Conservation (phyloP, 2,797 vertebrate genomes). For the Mareca strepera region DNA sequence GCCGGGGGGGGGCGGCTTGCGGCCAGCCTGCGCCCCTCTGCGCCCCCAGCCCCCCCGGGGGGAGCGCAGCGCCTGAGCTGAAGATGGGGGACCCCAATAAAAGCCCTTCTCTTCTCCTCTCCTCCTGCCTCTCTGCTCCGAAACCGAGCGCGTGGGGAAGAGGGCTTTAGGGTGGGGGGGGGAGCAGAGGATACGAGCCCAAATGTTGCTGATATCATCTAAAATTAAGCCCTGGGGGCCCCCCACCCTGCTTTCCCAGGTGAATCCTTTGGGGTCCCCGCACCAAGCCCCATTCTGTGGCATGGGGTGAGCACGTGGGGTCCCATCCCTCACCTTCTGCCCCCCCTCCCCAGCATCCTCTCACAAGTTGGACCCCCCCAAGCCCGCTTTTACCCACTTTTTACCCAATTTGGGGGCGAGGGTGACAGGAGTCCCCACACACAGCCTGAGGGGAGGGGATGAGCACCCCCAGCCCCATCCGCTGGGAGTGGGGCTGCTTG, state of each 20-base stretch:
- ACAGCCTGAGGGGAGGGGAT: not conserved
- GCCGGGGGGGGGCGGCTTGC: not conserved
- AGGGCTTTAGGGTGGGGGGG: accelerated
- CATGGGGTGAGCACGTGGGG: accelerated
- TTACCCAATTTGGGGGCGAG: not conserved
- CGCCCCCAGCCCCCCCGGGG: not conserved
- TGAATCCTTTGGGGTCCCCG: not conserved
- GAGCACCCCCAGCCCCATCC: too few relatives aligned
- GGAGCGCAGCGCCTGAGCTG: not conserved
- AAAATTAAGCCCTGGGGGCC: not conserved
- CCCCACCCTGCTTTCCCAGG: not conserved
- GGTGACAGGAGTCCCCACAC: not conserved
- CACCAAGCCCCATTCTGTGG: not conserved
- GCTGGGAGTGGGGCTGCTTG: not conserved
- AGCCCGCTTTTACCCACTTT: not conserved
- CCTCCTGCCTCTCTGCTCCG: not conserved
- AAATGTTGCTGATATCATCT: too few relatives aligned
- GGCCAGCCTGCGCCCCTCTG: conserved; percentile 14
- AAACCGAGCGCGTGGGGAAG: accelerated
- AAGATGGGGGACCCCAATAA: not conserved
- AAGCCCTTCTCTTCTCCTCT: not conserved
- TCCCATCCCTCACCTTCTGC: accelerated
- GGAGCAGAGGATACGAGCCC: accelerated
- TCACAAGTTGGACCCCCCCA: accelerated
- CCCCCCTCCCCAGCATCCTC: too few relatives aligned